These are phyloP conservation scores for Orthonevra nobilis DNA, from an alignment of 2,888 invertebrate species.

Conservation along the genomic window DNA sequence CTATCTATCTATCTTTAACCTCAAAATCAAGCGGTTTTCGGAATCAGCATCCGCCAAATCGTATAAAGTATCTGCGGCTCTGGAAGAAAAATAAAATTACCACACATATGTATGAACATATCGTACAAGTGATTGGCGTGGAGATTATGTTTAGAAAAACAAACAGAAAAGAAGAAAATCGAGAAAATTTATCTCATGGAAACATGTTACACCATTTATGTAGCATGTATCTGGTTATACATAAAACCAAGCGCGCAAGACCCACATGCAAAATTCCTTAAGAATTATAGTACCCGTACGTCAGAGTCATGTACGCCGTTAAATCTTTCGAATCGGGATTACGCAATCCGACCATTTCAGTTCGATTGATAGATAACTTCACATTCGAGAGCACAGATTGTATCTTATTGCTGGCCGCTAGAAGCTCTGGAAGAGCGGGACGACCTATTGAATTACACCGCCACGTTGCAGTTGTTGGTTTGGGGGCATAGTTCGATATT, in stretches of 20 bases:
- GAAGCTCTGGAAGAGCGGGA: neutral
- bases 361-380: slow-evolving; percentile 35
- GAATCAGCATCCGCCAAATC: neutral
- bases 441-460: neutral
- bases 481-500: too few species aligned
- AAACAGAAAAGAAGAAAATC: neutral
- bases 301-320: slow-evolving; percentile 31
- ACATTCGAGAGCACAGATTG: slow-evolving; percentile 6
- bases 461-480: too few species aligned
- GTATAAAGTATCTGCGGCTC: slow-evolving; percentile 13
- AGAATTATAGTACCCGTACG: slow-evolving; percentile 39
- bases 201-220: slow-evolving; percentile 8
- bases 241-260: neutral
- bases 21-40: slow-evolving; percentile 13
- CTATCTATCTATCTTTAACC: neutral
- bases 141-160: slow-evolving; percentile 27
- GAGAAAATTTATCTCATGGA: neutral
- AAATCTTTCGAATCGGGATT: slow-evolving; percentile 35
- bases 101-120: slow-evolving; percentile 8
- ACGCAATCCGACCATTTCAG: slow-evolving; percentile 46
- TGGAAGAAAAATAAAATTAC: neutral
- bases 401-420: slow-evolving; percentile 22
- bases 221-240: neutral
- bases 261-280: slow-evolving; percentile 38
- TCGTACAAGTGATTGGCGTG: slow-evolving; percentile 10